Conservation (phyloP, 2,888 invertebrate genomes). For the Gastrophysa polygoni region DNA sequence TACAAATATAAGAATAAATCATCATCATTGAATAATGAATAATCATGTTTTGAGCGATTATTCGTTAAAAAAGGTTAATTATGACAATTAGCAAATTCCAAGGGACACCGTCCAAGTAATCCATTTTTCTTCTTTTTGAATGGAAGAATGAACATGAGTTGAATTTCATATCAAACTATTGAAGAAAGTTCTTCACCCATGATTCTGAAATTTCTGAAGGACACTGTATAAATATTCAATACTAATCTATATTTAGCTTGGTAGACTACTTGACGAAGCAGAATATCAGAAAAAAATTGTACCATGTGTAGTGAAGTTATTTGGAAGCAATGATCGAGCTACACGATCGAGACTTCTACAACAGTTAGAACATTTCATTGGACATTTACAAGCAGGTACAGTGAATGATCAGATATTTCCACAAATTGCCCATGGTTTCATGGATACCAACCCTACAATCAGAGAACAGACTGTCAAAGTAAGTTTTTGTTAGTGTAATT, state of each 20-base stretch:
- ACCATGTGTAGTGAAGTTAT: slow-evolving; percentile 96
- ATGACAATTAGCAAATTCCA: too few relatives aligned
- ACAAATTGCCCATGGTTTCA: slow-evolving; percentile 91
- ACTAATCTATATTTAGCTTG: slow-evolving; percentile 70
- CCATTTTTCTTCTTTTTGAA: too few relatives aligned
- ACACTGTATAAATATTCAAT: too few relatives aligned
- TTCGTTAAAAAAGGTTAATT: too few relatives aligned
- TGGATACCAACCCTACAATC: slow-evolving; percentile 96
- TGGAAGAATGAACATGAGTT: too few relatives aligned
- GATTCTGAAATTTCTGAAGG: too few relatives aligned
- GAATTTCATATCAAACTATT: too few relatives aligned
- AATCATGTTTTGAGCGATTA: too few relatives aligned
- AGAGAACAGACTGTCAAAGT: slow-evolving; percentile 97
- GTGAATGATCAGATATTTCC: slow-evolving; percentile 97
- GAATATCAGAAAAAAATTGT: slow-evolving; percentile 97
- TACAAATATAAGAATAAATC: background rate
- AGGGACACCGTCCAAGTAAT: too few relatives aligned
- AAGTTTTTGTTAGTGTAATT: too few relatives aligned
- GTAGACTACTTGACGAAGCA: slow-evolving; percentile 83
- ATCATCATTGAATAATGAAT: too few relatives aligned
- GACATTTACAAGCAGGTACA: slow-evolving; percentile 77
- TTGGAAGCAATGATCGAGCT: slow-evolving; percentile 93
- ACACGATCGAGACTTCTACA: slow-evolving; percentile 93
- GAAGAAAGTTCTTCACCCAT: too few relatives aligned
- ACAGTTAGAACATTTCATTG: slow-evolving; percentile 89